Evolutionary conservation across 1,140 invertebrate species (phyloP), one percentile per base, ranked within the genome.

Genomic region (Chironomus striatipennis): DNA sequence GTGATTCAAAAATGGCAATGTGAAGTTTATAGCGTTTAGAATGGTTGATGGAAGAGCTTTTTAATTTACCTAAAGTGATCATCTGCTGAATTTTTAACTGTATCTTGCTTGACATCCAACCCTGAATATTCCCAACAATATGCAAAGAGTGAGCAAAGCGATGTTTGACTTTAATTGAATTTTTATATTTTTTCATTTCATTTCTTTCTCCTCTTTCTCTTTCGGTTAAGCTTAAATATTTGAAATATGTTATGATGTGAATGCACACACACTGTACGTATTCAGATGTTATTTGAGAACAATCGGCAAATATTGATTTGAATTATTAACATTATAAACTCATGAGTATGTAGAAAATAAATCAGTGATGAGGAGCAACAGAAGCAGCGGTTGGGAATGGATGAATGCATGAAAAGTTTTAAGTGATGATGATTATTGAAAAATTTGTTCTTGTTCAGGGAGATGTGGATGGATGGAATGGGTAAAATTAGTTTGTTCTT

Each of bases 91-190:
- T n/a, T n/a, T n/a, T n/a, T n/a, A n/a, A n/a, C n/a, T n/a, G n/a
- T n/a, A n/a, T n/a, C n/a, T n/a, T n/a, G n/a, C n/a, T n/a, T n/a
- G n/a, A n/a, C n/a, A n/a, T 34, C 24, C 24, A 34, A 34, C 24
- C 24, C 24, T 34, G 24, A 1, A n/a, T n/a, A n/a, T 34, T 34
- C 24, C 24, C 1, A 34, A 34, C 24, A 34, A 34, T 34, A 34
- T 34, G 24, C 24, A 34, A 34, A 34, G 24, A 34, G 24, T 34
- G 24, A 34, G 24, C 5, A 34, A 34, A 57, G 12, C 47, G 12
- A 57, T 57, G 47, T 57, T 57, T 57, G 47, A 15, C 47, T 57
- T 57, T 57, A 57, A 57, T 57, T 57, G 47, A 57, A 57, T 57
- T 57, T 57, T n/a, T 57, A n/a, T n/a, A n/a, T 57, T 12, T 15